Evolutionary conservation across 2,888 invertebrate genomes (phyloP).

Genomic region (Tuta absoluta): DNA sequence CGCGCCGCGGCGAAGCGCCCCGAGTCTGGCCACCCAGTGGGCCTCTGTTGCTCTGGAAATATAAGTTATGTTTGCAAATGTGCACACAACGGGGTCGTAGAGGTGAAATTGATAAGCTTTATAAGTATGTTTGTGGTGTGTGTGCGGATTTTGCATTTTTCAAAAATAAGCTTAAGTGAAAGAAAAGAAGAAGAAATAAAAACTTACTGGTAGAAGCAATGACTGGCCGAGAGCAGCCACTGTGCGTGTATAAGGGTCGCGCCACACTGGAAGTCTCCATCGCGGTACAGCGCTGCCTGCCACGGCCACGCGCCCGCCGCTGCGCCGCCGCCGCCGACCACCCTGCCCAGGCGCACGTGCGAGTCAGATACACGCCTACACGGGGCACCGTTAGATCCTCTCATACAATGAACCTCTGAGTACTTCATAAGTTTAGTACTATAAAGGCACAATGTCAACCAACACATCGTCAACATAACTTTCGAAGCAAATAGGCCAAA

Average conservation of each 20-base stretch:
- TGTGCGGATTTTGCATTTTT: too few relatives aligned
- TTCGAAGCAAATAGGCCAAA: too few relatives aligned
- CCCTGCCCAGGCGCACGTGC: slow-evolving; percentile 82
- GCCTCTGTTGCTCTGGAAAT: slow-evolving; percentile 84
- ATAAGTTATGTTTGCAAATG: neutral
- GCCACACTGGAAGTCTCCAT: slow-evolving; percentile 92
- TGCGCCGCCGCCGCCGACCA: slow-evolving; percentile 90
- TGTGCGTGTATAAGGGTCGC: slow-evolving; percentile 86
- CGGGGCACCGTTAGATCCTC: slow-evolving; percentile 57
- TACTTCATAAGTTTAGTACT: too few relatives aligned
- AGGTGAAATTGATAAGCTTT: too few relatives aligned
- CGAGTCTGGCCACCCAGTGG: slow-evolving; percentile 90
- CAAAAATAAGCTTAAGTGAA: neutral
- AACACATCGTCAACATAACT: too few relatives aligned
- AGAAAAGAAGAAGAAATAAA: too few relatives aligned
- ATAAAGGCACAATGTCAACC: too few relatives aligned
- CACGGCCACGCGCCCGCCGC: slow-evolving; percentile 91
- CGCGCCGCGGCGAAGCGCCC: slow-evolving; percentile 86
- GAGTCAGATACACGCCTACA: slow-evolving; percentile 75
- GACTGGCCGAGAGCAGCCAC: slow-evolving; percentile 90
- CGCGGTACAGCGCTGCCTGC: slow-evolving; percentile 92
- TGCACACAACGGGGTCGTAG: neutral
- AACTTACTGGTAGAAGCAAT: slow-evolving; percentile 90
- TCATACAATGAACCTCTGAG: neutral
- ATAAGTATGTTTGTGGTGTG: too few relatives aligned